Evolutionary conservation across 2,888 invertebrate genomes (phyloP).

Genomic region (Sabatieria punctata): DNA sequence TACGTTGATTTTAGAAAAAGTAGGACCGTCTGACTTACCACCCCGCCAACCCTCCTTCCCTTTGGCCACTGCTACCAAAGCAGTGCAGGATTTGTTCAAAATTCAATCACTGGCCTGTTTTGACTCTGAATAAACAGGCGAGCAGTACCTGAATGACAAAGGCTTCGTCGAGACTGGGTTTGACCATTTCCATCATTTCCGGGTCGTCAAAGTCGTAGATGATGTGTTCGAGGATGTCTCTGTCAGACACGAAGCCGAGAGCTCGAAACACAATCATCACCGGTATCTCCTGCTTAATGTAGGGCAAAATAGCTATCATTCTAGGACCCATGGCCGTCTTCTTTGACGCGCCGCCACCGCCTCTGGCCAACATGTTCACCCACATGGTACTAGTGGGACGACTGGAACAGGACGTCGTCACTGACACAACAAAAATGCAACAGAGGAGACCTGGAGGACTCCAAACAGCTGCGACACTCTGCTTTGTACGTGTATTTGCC

Average conservation of each 20-base stretch:
- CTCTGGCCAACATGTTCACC: constrained; percentile 99
- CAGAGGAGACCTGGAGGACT: constrained; percentile 44
- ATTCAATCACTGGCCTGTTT: no score
- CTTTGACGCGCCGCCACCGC: constrained; percentile 59
- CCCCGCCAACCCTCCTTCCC: no score
- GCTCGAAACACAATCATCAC: constrained; percentile 99
- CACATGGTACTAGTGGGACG: constrained; percentile 42
- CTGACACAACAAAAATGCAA: neutral
- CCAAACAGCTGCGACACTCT: constrained; percentile 84
- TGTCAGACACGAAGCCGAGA: constrained; percentile 94
- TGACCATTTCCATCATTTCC: constrained; percentile 99
- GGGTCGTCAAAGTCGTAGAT: constrained; percentile 99
- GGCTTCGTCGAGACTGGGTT: constrained; percentile 95
- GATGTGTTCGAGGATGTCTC: constrained; percentile 97
- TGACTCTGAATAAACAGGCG: no score
- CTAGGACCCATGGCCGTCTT: constrained; percentile 96
- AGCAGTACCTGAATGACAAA: constrained; percentile 60
- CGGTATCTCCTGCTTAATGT: constrained; percentile 94
- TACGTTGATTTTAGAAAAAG: no score
- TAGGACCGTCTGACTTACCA: no score
- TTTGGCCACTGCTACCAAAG: no score
- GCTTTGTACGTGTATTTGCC: constrained; percentile 97
- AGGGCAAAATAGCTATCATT: constrained; percentile 91
- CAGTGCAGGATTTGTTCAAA: no score
- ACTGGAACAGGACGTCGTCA: constrained; percentile 10